These are phyloP conservation scores for Adrianichthys oophorus DNA, from an alignment of 2,797 vertebrate genomes.

Conservation along the genomic window DNA sequence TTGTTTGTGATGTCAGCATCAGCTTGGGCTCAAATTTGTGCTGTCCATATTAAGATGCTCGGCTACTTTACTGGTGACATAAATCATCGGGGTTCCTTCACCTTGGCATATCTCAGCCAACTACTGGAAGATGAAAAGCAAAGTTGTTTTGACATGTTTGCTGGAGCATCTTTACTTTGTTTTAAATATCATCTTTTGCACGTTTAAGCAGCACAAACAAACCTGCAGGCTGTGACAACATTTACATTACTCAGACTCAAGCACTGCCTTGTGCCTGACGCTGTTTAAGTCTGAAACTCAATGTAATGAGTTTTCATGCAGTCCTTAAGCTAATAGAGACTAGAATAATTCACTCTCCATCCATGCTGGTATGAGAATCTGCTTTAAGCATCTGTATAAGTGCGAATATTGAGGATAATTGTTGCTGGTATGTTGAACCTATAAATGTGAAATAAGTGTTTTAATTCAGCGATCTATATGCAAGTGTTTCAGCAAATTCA, in stretches of 20 bases:
- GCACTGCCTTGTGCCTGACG: too few species aligned
- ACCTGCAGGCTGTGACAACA: slow-evolving; percentile 11
- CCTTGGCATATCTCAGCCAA: slow-evolving; percentile 19
- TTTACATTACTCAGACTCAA: neutral
- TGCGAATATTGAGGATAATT: too few species aligned
- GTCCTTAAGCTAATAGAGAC: too few species aligned
- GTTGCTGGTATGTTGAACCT: too few species aligned
- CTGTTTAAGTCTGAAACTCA: too few species aligned
- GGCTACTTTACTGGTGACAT: slow-evolving; percentile 16
- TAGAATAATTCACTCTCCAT: too few species aligned
- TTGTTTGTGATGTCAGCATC: slow-evolving; percentile 19
- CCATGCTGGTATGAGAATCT: too few species aligned
- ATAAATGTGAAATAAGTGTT: too few species aligned
- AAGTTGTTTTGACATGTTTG: slow-evolving; percentile 13
- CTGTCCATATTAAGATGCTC: slow-evolving; percentile 46
- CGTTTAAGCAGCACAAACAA: slow-evolving; percentile 1
- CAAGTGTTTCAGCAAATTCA: too few species aligned
- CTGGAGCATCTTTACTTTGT: neutral
- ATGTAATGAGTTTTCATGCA: too few species aligned
- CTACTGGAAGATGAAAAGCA: slow-evolving; percentile 13
- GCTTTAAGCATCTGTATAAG: too few species aligned
- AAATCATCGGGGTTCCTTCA: slow-evolving; percentile 30
- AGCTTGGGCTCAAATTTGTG: slow-evolving; percentile 31
- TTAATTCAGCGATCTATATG: too few species aligned
- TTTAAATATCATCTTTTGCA: slow-evolving; percentile 23